These are phyloP conservation scores for Cryptotis parvus DNA, from an alignment of 2,113 vertebrate genomes.

Conservation along the genomic window DNA sequence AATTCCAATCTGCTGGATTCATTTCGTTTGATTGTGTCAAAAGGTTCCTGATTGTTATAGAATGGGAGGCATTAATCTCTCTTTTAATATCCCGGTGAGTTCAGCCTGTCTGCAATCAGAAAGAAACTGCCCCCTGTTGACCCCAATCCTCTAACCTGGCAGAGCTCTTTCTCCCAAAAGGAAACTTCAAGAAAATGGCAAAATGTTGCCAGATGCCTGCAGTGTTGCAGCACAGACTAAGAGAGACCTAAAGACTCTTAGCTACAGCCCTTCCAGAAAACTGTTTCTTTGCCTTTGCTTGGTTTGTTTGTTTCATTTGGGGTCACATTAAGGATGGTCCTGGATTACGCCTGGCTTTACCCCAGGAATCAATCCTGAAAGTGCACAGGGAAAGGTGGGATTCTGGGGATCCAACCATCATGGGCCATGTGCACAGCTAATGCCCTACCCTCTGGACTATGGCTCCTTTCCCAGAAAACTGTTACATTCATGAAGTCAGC, in stretches of 20 bases:
- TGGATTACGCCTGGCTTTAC: too few species aligned
- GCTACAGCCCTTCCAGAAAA: not conserved
- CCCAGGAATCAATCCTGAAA: too few species aligned
- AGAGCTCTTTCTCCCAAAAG: not conserved
- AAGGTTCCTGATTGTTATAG: not conserved
- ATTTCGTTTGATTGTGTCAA: not conserved
- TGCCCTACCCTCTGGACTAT: too few species aligned
- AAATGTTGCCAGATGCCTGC: fast-evolving
- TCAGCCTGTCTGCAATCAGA: not conserved
- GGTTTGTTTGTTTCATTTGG: too few species aligned
- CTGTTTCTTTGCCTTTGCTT: too few species aligned
- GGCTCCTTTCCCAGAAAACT: too few species aligned
- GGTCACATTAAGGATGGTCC: too few species aligned
- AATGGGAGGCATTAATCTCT: not conserved
- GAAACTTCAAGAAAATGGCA: not conserved
- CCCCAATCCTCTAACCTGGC: not conserved
- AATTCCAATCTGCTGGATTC: not conserved
- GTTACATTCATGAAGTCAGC: not conserved
- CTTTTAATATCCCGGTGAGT: slow-evolving; percentile 34
- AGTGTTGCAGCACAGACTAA: fast-evolving
- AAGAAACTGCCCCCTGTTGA: not conserved
- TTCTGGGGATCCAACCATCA: too few species aligned
- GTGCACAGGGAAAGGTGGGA: too few species aligned
- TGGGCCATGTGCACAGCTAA: too few species aligned
- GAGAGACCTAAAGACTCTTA: fast-evolving